Percentiles rank a stretch among this genome's conserved stretches.
These are phyloP conservation scores for Linepithema humile DNA, from an alignment of 1,140 invertebrate species.

Conservation along the genomic window DNA sequence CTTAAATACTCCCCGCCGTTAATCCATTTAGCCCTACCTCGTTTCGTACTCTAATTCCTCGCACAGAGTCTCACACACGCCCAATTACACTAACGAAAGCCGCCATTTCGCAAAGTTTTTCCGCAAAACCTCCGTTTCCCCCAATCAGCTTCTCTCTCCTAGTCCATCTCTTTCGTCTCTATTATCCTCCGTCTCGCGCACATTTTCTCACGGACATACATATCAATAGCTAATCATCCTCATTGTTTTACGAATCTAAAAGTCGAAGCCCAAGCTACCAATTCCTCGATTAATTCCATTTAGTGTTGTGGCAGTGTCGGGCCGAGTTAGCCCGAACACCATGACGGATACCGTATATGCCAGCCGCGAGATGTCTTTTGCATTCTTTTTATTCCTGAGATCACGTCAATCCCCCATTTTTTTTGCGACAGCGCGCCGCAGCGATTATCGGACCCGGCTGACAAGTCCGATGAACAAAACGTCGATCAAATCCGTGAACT, in stretches of 20 bases:
- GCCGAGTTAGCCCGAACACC: conserved; percentile 14
- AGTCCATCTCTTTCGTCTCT: background rate
- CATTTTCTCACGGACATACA: background rate
- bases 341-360: conserved; percentile 33
- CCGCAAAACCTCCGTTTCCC: too few relatives aligned
- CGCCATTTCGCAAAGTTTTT: conserved; percentile 42
- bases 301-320: conserved; percentile 59
- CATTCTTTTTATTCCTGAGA: conserved; percentile 69
- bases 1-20: conserved; percentile 24
- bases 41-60: conserved; percentile 18
- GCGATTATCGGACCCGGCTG: conserved; percentile 17
- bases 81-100: conserved; percentile 60
- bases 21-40: conserved; percentile 27
- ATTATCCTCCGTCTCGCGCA: conserved; percentile 24
- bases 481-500: conserved; percentile 8
- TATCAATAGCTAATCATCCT: conserved; percentile 1
- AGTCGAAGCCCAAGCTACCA: conserved; percentile 66
- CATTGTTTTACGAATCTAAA: conserved; percentile 37
- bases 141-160: background rate
- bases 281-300: conserved; percentile 81
- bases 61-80: conserved; percentile 30
- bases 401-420: conserved; percentile 73
- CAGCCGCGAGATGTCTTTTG: conserved; percentile 36
- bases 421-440: conserved; percentile 32
- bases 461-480: background rate